phyloP scores from a whole-genome alignment of 2,888 invertebrate species.

The Clivina fossor region DNA sequence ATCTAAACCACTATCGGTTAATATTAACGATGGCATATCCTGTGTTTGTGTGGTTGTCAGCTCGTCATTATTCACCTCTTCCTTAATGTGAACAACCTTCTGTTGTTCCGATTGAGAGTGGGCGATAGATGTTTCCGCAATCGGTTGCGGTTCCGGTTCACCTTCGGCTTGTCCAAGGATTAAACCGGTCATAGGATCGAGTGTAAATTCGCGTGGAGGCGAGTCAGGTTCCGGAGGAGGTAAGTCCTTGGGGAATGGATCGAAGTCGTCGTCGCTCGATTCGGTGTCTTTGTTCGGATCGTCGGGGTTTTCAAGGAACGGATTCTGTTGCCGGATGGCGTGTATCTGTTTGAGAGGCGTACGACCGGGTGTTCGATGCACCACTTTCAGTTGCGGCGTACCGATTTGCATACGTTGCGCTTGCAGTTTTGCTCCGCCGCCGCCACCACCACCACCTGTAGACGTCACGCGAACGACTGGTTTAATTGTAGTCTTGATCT shows the following conservation, averaged over 20 bases:
- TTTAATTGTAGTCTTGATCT: constrained; percentile 30
- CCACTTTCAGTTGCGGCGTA: constrained; percentile 28
- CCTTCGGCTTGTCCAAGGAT: constrained; percentile 63
- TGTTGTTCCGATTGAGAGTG: constrained; percentile 6
- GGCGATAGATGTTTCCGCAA: constrained; percentile 40
- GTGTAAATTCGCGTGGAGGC: constrained; percentile 68
- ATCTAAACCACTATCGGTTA: constrained; percentile 49
- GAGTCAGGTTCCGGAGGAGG: constrained; percentile 62
- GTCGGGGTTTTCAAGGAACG: constrained; percentile 27
- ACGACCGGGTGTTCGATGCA: constrained; percentile 11
- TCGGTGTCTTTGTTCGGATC: constrained; percentile 51
- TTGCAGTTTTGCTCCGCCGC: constrained; percentile 12
- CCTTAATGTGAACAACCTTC: not conserved
- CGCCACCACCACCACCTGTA: not conserved
- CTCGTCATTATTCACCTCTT: constrained; percentile 6
- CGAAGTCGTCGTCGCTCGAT: constrained; percentile 65
- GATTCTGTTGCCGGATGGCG: constrained; percentile 6
- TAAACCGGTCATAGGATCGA: constrained; percentile 70
- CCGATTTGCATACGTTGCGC: constrained; percentile 25
- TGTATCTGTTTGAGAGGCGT: not conserved
- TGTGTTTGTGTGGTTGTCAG: not conserved
- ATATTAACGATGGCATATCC: constrained; percentile 49
- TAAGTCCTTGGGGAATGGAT: constrained; percentile 61
- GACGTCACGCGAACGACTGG: constrained; percentile 33
- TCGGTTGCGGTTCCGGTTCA: constrained; percentile 44